Evolutionary conservation across 2,113 vertebrate genomes (phyloP), one percentile per base, ranked within the genome.

Genomic region (Procavia capensis): DNA sequence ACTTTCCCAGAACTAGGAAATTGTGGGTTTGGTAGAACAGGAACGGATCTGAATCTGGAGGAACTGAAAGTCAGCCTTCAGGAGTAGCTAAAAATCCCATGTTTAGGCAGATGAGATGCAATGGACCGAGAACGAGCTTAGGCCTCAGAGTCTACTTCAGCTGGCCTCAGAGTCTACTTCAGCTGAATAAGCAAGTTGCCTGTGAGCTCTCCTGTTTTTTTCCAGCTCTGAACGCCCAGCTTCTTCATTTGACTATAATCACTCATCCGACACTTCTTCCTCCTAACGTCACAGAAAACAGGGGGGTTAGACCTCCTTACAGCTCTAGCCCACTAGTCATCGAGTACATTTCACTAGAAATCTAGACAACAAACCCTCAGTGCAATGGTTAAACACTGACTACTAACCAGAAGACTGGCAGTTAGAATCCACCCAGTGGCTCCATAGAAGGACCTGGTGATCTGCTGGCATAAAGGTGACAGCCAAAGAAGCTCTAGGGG

Each of bases 1-100:
- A 59, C n/a, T 83, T 84, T 92, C 93, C 79, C 41, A 27, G 74
- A 95, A 96, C 63, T 89, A 41, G 68, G 36, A 94, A 86, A 84
- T 88, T 41, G 34, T 81, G 29, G 29, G 11, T 63, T 93, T 91
- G 94, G 80, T 84, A 66, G 68, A 90, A 82, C 13, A 0, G 29
- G 41, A 54, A 70, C 82, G 43, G 59, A 14, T 68, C 57, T 34
- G 59, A 88, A 87, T 85, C 76, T 72, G 84, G 81, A 96, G 87
- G 94, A 96, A 74, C 31, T 43, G 2, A 82, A 83, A 68, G 61
- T 84, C 50, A 91, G 36, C 19, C 39, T 66, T 84, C 47, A 19
- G 57, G 87, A 64, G 17, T 19, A 47, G 39, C 54, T 91, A 39
- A 25, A 36, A 93, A 89, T 39, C 47, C 17, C 75, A 4, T 45